These are phyloP conservation scores for Drosophila cardini DNA, from an alignment of 1,140 invertebrate species.

Conservation along the genomic window DNA sequence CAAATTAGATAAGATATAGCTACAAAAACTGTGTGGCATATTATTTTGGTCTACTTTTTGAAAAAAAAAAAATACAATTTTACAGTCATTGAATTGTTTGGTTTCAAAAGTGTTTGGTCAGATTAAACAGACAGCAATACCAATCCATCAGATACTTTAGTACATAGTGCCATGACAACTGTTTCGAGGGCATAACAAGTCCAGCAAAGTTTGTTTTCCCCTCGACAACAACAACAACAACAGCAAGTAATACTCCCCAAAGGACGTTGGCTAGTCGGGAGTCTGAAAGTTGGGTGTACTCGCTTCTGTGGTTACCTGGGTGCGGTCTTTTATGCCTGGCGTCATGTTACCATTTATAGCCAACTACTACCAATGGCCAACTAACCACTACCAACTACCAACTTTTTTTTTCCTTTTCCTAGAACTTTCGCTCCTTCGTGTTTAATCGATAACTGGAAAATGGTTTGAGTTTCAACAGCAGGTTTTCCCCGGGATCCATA, in stretches of 20 bases:
- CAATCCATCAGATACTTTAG: slow-evolving; percentile 18
- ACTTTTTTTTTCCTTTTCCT: slow-evolving; percentile 29
- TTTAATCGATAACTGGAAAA: slow-evolving; percentile 69
- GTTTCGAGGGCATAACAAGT: slow-evolving; percentile 62
- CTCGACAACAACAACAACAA: slow-evolving; percentile 44
- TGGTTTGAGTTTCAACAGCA: slow-evolving; percentile 3
- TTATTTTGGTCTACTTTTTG: slow-evolving; percentile 54
- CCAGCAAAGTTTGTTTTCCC: slow-evolving; percentile 60
- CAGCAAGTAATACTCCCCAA: slow-evolving; percentile 48
- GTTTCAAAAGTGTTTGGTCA: slow-evolving; percentile 40
- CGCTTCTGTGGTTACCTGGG: slow-evolving; percentile 49
- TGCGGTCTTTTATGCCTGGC: slow-evolving; percentile 73
- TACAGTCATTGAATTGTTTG: slow-evolving; percentile 8
- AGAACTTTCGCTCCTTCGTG: slow-evolving; percentile 72
- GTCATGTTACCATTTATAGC: slow-evolving; percentile 73
- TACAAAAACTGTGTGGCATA: slow-evolving; percentile 1
- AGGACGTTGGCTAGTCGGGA: slow-evolving; percentile 52
- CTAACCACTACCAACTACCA: background rate
- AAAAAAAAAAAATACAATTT: slow-evolving; percentile 6
- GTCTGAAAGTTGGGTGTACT: slow-evolving; percentile 20
- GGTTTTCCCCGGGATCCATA: slow-evolving; percentile 46
- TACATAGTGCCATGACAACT: slow-evolving; percentile 60
- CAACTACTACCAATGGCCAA: slow-evolving; percentile 13
- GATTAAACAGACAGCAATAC: slow-evolving; percentile 14
- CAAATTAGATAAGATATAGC: slow-evolving; percentile 61